phyloP scores from a whole-genome alignment of 2,888 invertebrate genomes.

The Priapulus caudatus region DNA sequence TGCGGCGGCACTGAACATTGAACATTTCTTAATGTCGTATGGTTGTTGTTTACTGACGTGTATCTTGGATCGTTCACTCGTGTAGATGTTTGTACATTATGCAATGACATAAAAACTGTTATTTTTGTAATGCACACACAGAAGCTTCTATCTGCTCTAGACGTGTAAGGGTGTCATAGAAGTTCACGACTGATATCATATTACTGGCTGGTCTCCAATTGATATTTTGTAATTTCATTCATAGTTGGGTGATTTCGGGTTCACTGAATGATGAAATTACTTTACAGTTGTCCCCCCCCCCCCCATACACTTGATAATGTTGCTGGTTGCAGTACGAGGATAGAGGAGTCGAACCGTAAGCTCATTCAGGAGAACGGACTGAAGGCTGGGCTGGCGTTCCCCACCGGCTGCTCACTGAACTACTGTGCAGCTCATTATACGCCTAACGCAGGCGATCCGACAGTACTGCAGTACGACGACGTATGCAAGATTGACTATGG shows the following conservation, averaged over 20 bases:
- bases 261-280: not conserved
- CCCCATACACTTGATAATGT: not conserved
- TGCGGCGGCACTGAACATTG: too few relatives aligned
- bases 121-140: too few relatives aligned
- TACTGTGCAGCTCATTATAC: constrained; percentile 99
- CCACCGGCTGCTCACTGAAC: constrained; percentile 96
- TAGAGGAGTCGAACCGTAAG: constrained; percentile 79
- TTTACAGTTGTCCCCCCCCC: not conserved
- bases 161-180: too few relatives aligned
- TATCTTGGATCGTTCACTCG: too few relatives aligned
- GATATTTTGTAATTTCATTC: not conserved
- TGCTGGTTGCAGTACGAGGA: constrained; percentile 57
- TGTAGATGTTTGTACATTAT: too few relatives aligned
- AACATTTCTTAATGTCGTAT: too few relatives aligned
- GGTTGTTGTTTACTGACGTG: too few relatives aligned
- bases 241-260: not conserved
- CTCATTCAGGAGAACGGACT: constrained; percentile 89
- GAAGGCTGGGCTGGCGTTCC: constrained; percentile 73
- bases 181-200: too few relatives aligned
- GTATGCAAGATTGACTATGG: constrained; percentile 99
- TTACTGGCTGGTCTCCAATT: not conserved
- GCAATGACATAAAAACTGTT: too few relatives aligned
- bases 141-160: too few relatives aligned
- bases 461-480: constrained; percentile 85
- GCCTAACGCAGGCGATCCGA: constrained; percentile 93